These are phyloP conservation scores for Pygocentrus nattereri DNA, from an alignment of 2,797 vertebrate genomes.

Conservation along the genomic window DNA sequence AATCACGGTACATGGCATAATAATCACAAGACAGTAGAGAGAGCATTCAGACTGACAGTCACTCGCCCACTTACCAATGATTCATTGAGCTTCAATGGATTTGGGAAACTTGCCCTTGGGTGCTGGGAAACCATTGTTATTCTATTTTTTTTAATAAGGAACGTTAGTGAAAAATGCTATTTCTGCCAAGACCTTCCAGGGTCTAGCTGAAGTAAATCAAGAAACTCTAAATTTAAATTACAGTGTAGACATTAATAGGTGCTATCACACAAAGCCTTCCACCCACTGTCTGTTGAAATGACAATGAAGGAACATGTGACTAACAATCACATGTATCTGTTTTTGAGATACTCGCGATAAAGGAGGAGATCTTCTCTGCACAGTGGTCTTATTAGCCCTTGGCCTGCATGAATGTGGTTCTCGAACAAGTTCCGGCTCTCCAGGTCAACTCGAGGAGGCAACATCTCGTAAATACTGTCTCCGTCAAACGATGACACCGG, in stretches of 20 bases:
- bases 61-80: background rate
- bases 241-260: background rate
- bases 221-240: background rate
- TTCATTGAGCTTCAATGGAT: background rate
- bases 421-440: constrained; percentile 87
- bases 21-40: background rate
- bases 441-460: constrained; percentile 82
- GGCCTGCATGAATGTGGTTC: constrained; percentile 85
- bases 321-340: constrained; percentile 56
- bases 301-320: background rate
- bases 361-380: constrained; percentile 87
- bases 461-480: constrained; percentile 89
- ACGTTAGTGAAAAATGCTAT: background rate
- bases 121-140: background rate
- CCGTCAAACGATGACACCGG: constrained; percentile 88
- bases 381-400: constrained; percentile 83
- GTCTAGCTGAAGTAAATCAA: no score
- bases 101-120: no score
- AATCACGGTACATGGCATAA: no score
- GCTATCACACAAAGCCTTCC: no score
- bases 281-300: background rate
- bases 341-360: constrained; percentile 76
- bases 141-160: background rate
- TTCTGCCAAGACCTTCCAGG: background rate
- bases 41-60: background rate